Evolutionary conservation across 2,888 invertebrate species (phyloP), one percentile per base, ranked within the genome.

Genomic region (Aphodius granarius): DNA sequence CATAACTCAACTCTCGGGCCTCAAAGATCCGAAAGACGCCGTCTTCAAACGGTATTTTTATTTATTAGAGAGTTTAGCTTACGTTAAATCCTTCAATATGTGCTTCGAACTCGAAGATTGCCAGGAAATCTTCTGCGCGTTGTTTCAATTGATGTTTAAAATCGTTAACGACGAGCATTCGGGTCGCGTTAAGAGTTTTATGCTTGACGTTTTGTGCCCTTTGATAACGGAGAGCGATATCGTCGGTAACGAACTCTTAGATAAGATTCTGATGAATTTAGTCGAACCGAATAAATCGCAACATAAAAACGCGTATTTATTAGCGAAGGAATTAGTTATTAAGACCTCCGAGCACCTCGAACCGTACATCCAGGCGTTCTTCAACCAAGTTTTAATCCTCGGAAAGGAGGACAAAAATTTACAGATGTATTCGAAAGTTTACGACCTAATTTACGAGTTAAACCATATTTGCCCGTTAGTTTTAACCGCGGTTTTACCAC

Each of bases 31-130:
- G 0, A 97, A 98, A 87, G 97, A 98, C 88, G 96, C 98, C 3
- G 97, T 97, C 2, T 99, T 98, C 88, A 98, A 98, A 87, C 91
- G 98, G 81, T 98, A 98, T 88, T 98, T 98, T 89, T 99, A 99
- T 87, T 90, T 99, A 72, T 89, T 99, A 75, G 98, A 99, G 89
- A 99, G 98, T 88, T 89, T 99, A 82, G 97, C 98, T 0, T 98
- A 97, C 87, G 98, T 98, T 63, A 99, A 99, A 88, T 97, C 97
- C 0, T 98, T 99, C 88, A 98, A 98, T 88, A 98, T 99, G 94
- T 98, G 98, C 87, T 97, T 98, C 85, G 98, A 99, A 86, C 89
- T 99, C 76, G 98, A 98, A 86, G 98, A 98, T 88, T 97, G 96
- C 83, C 97, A 98, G 87, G 97, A 97, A 87, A 97, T 99, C 83